phyloP scores from a whole-genome alignment of 2,797 vertebrate genomes.

The Sphaeramia orbicularis region DNA sequence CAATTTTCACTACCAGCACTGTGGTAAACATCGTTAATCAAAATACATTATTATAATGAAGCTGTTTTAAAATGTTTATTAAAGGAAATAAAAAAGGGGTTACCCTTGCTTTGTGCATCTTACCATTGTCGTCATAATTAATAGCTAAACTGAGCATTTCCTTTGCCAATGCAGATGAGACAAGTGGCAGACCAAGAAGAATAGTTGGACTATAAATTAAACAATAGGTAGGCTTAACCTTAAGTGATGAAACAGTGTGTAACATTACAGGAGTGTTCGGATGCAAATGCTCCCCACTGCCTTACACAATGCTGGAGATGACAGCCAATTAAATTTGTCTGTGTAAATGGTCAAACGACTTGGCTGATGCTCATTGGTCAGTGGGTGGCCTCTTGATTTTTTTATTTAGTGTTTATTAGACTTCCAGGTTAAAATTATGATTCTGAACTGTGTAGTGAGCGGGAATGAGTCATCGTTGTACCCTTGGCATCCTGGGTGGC shows the following conservation, averaged over 20 bases:
- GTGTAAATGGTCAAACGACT: slow-evolving; percentile 66
- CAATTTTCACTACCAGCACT: slow-evolving; percentile 85
- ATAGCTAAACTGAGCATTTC: slow-evolving; percentile 78
- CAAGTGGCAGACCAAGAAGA: slow-evolving; percentile 60
- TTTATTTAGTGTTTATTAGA: slow-evolving; percentile 37
- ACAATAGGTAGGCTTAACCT: slow-evolving; percentile 80
- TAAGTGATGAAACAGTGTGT: slow-evolving; percentile 67
- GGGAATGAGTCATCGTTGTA: slow-evolving; percentile 44
- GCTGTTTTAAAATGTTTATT: slow-evolving; percentile 88
- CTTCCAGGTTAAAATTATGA: slow-evolving; percentile 40
- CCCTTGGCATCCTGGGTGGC: slow-evolving; percentile 22
- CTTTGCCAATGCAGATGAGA: slow-evolving; percentile 78
- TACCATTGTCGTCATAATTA: slow-evolving; percentile 83
- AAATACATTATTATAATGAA: slow-evolving; percentile 90
- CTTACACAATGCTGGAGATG: slow-evolving; percentile 56
- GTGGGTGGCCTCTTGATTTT: slow-evolving; percentile 55
- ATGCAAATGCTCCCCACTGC: slow-evolving; percentile 61
- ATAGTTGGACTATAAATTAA: slow-evolving; percentile 76
- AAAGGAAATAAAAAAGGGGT: slow-evolving; percentile 86
- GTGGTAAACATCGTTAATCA: slow-evolving; percentile 90
- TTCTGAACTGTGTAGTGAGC: slow-evolving; percentile 33
- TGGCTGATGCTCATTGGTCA: slow-evolving; percentile 65
- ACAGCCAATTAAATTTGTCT: slow-evolving; percentile 74
- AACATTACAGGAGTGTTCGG: slow-evolving; percentile 58
- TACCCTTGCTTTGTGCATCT: slow-evolving; percentile 83